Evolutionary conservation across 2,888 invertebrate genomes (phyloP), one percentile per base, ranked within the genome.

Genomic region (Drosophila lutescens): DNA sequence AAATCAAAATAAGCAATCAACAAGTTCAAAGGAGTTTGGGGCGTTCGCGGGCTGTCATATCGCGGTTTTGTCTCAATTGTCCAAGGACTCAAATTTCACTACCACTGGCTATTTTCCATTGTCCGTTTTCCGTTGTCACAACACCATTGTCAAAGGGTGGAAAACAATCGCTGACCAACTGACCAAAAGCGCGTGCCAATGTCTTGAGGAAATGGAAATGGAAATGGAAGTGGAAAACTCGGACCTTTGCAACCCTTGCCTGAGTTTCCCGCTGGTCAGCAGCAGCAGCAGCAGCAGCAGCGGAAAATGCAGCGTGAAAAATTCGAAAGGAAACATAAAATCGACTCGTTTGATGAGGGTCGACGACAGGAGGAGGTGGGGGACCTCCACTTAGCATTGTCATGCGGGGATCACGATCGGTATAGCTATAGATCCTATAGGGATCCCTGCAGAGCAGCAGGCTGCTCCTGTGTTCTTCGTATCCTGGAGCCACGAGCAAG

Each of bases 261-360:
- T 9, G 2, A 47, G 32, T 56, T 62, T 60, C 43, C 78, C 66
- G 71, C 66, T 76, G 88, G 81, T 81, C 82, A 85, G 75, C 47
- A 54, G 10, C 15, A 43, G 51, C 53, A 49, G 46, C 41, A 47
- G 47, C 58, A 60, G 55, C 51, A 46, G 53, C 54, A 46, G 30
- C 56, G 82, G 76, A 80, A 84, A 81, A 78, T 70, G 72, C 68
- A 80, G 84, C 80, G 88, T 85, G 82, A 79, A 87, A 79, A 85
- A 87, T 81, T 76, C 51, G 70, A 71, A 74, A 46, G 68, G 44
- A 67, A 73, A 65, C 86, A 76, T 77, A 51, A 77, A 88, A 88
- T 86, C 86, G 83, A 86, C 65, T 72, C 66, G 47, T 77, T 79
- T 83, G 83, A 83, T 58, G 86, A 83, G 83, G 88, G 83, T 83